Conservation (phyloP, 23 tunicate species). For the Clavelina lepadiformis region DNA sequence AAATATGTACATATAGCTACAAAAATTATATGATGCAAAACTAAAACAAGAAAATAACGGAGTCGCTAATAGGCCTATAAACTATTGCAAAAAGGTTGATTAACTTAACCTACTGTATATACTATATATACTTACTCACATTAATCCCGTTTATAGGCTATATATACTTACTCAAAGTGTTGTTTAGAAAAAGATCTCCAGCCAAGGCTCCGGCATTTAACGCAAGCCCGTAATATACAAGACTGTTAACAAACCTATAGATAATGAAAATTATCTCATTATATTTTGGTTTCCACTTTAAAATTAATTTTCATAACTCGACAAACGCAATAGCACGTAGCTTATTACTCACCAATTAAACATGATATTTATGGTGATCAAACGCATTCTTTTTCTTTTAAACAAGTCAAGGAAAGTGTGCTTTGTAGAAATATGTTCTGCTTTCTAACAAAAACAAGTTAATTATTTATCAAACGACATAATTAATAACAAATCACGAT, state of each 20-base stretch:
- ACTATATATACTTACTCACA: too few relatives aligned
- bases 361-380: slow-evolving; percentile 44
- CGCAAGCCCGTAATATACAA: too few relatives aligned
- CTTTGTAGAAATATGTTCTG: too few relatives aligned
- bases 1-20: too few relatives aligned
- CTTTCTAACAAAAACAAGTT: too few relatives aligned
- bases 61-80: too few relatives aligned
- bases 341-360: slow-evolving; percentile 55
- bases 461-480: too few relatives aligned
- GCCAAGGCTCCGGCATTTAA: slow-evolving; percentile 19
- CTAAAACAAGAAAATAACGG: background rate
- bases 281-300: background rate
- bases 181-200: slow-evolving; percentile 16
- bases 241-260: slow-evolving; percentile 13
- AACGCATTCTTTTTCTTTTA: slow-evolving; percentile 23
- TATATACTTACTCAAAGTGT: slow-evolving; percentile 6
- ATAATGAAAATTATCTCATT: background rate
- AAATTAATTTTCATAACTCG: background rate
- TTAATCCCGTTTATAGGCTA: too few relatives aligned
- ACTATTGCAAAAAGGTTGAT: background rate
- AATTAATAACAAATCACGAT: too few relatives aligned
- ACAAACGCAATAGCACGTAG: too few relatives aligned
- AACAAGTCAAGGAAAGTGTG: slow-evolving; percentile 35
- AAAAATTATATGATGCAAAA: too few relatives aligned
- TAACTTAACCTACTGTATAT: background rate